Evolutionary conservation across 2,888 invertebrate species (phyloP).

Genomic region (Drosophila melanosoma): DNA sequence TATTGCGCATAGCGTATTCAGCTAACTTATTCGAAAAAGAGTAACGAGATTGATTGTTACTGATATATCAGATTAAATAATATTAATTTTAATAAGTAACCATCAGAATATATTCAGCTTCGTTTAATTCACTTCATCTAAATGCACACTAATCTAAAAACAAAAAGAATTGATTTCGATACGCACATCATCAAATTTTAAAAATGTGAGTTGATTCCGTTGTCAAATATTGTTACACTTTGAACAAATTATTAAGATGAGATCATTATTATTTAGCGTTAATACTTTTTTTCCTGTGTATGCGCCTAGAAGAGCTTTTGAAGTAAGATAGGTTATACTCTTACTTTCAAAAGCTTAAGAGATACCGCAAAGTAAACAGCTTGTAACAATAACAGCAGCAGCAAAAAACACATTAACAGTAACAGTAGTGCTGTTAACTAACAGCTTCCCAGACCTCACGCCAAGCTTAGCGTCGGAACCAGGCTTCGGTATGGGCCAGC

Average conservation of each 20-base stretch:
- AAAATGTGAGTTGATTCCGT: neutral
- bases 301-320: conserved; percentile 30
- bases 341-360: conserved; percentile 79
- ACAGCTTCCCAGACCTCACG: conserved; percentile 36
- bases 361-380: conserved; percentile 31
- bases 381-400: neutral
- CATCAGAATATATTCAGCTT: conserved; percentile 12
- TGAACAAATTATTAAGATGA: neutral
- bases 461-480: conserved; percentile 35
- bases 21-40: conserved; percentile 2
- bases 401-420: conserved; percentile 23
- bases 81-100: neutral
- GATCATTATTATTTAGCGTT: neutral
- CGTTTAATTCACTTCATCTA: neutral
- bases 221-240: neutral
- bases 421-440: conserved; percentile 55
- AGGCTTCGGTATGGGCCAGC: conserved; percentile 49
- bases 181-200: neutral
- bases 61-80: conserved; percentile 9
- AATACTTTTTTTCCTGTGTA: neutral
- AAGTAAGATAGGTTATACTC: conserved; percentile 57
- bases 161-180: neutral
- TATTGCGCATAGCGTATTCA: neutral
- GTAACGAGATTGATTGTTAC: neutral
- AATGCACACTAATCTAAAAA: neutral